These are phyloP conservation scores for Lepas anatifera DNA, from an alignment of 2,888 invertebrate genomes.

Conservation along the genomic window DNA sequence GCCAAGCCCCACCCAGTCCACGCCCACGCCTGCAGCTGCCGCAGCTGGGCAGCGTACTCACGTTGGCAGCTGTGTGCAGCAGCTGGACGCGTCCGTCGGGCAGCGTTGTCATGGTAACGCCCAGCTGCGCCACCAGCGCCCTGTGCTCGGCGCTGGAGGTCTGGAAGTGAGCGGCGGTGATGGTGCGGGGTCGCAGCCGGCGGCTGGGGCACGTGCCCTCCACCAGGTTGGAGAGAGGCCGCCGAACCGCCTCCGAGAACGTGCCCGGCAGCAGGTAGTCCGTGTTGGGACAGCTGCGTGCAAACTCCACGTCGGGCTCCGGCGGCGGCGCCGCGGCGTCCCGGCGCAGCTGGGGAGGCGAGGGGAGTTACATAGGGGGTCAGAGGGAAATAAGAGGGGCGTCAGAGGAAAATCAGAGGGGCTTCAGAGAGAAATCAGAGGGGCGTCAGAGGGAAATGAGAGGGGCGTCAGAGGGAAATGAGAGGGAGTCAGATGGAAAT, in stretches of 20 bases:
- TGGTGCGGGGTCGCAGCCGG: constrained; percentile 22
- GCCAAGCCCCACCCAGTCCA: too few relatives aligned
- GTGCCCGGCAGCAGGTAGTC: constrained; percentile 57
- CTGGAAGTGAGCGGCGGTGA: constrained; percentile 37
- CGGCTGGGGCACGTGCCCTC: constrained; percentile 42
- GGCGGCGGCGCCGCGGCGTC: not conserved
- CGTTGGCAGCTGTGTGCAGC: constrained; percentile 63
- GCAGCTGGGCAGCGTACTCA: constrained; percentile 38
- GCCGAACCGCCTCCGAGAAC: constrained; percentile 57
- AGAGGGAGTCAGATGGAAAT: too few relatives aligned
- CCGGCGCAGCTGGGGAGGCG: not conserved
- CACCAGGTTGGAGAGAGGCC: constrained; percentile 71
- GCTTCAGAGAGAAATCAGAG: too few relatives aligned
- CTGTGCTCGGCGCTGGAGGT: constrained; percentile 79
- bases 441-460: too few relatives aligned
- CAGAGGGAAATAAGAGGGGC: too few relatives aligned
- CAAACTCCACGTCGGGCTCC: constrained; percentile 44
- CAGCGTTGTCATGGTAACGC: constrained; percentile 77
- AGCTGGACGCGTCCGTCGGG: constrained; percentile 85
- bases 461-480: too few relatives aligned
- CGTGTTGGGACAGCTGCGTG: constrained; percentile 71
- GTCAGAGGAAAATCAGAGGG: too few relatives aligned
- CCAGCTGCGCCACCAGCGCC: constrained; percentile 79
- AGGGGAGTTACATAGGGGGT: too few relatives aligned
- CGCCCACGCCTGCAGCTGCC: too few relatives aligned